Evolutionary conservation across 2,888 invertebrate species (phyloP).

Genomic region (Trachelus tabidus): DNA sequence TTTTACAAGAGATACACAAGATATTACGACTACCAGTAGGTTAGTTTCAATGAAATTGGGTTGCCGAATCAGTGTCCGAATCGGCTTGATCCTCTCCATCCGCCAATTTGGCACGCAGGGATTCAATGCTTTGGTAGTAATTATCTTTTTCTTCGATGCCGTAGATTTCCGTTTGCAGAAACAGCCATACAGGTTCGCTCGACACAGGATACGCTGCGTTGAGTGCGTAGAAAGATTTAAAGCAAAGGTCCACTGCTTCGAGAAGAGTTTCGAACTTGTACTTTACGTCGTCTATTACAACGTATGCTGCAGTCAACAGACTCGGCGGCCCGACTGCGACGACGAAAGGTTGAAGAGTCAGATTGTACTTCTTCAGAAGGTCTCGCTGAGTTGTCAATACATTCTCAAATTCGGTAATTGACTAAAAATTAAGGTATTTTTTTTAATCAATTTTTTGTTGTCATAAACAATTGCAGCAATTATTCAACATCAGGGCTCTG

Average conservation of each 20-base stretch:
- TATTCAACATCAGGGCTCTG: too few relatives aligned
- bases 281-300: slow-evolving; percentile 3
- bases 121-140: not conserved
- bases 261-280: slow-evolving; percentile 9
- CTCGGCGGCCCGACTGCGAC: slow-evolving; percentile 7
- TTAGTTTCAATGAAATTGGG: not conserved
- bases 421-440: not conserved
- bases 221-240: slow-evolving; percentile 14
- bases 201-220: slow-evolving; percentile 15
- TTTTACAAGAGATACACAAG: not conserved
- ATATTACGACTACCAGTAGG: not conserved
- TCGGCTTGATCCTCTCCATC: too few relatives aligned
- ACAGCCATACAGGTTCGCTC: slow-evolving; percentile 13
- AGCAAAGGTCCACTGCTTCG: slow-evolving; percentile 11
- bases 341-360: slow-evolving; percentile 14
- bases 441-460: too few relatives aligned
- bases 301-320: slow-evolving; percentile 7
- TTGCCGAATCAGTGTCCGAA: too few relatives aligned
- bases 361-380: slow-evolving; percentile 3
- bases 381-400: not conserved
- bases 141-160: slow-evolving; percentile 3
- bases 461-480: too few relatives aligned
- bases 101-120: too few relatives aligned
- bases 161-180: slow-evolving; percentile 19
- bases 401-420: slow-evolving; percentile 8